These are phyloP conservation scores for Zaprionus camerounensis DNA, from an alignment of 1,140 invertebrate genomes.

Conservation along the genomic window DNA sequence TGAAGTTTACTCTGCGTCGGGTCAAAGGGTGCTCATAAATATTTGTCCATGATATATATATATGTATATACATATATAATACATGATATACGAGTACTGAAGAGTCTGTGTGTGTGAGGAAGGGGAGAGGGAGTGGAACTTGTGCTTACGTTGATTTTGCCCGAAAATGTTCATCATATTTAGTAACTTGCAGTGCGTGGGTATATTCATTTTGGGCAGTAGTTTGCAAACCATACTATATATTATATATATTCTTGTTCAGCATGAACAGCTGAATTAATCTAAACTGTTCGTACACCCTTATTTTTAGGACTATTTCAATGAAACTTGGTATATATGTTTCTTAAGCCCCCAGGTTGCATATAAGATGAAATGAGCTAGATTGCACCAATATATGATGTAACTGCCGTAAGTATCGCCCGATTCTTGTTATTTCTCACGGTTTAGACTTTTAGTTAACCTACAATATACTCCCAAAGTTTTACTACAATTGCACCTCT, in stretches of 20 bases:
- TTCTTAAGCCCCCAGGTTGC: no score
- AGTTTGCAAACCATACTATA: background rate
- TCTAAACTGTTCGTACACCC: no score
- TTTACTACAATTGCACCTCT: no score
- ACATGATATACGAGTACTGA: background rate
- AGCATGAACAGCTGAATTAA: background rate
- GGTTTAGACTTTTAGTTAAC: no score
- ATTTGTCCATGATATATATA: constrained; percentile 5
- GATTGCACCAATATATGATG: no score
- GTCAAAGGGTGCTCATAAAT: constrained; percentile 11
- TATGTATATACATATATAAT: no score
- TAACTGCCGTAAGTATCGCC: no score
- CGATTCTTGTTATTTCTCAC: no score
- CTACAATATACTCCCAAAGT: no score
- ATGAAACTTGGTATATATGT: no score
- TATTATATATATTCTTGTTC: background rate
- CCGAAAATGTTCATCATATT: background rate
- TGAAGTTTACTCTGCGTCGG: constrained; percentile 6
- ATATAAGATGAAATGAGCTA: no score
- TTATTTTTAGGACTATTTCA: no score
- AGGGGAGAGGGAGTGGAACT: background rate
- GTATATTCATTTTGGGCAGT: background rate
- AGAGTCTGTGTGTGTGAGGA: background rate
- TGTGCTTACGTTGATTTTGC: background rate
- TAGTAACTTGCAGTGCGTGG: background rate